Evolutionary conservation across 2,797 vertebrate genomes (phyloP).

Genomic region (Sebastes diaconus): DNA sequence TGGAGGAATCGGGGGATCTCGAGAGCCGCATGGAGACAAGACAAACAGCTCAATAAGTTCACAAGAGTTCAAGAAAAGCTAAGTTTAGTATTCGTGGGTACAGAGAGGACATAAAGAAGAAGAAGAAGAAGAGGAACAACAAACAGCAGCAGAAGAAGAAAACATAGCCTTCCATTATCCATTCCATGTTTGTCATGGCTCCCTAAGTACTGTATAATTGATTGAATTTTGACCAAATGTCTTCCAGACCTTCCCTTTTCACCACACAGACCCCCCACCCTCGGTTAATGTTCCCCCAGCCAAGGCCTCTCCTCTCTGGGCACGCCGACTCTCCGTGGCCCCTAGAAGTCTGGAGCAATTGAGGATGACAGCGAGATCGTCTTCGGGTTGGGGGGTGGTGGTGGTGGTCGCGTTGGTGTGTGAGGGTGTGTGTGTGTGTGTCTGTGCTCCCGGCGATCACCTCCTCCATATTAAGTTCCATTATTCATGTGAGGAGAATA

Average conservation of each 20-base stretch:
- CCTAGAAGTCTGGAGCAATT: constrained; percentile 50
- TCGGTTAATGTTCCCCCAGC: constrained; percentile 21
- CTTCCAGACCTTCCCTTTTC: constrained; percentile 54
- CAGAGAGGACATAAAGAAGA: background rate
- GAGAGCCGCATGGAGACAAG: background rate
- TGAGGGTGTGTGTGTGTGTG: constrained; percentile 29
- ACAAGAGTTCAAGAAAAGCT: constrained; percentile 1
- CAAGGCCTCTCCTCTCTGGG: constrained; percentile 49
- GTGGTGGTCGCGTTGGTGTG: constrained; percentile 1
- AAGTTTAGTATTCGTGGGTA: background rate
- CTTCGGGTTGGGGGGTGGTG: background rate
- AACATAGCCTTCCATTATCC: constrained; percentile 6
- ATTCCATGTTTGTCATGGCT: constrained; percentile 43
- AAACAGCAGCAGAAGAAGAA: constrained; percentile 21
- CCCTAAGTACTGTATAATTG: constrained; percentile 51
- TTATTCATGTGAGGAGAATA: constrained; percentile 81
- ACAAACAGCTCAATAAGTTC: constrained; percentile 1
- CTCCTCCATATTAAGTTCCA: constrained; percentile 79
- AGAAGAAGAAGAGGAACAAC: background rate
- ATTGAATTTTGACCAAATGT: constrained; percentile 65
- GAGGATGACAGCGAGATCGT: constrained; percentile 40
- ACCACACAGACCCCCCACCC: constrained; percentile 47
- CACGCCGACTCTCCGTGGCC: constrained; percentile 44
- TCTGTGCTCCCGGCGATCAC: constrained; percentile 62
- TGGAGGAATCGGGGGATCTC: background rate